Base-by-base conservation (phyloP, 1,140 invertebrate species). In the Drosophila chauvacae region DNA sequence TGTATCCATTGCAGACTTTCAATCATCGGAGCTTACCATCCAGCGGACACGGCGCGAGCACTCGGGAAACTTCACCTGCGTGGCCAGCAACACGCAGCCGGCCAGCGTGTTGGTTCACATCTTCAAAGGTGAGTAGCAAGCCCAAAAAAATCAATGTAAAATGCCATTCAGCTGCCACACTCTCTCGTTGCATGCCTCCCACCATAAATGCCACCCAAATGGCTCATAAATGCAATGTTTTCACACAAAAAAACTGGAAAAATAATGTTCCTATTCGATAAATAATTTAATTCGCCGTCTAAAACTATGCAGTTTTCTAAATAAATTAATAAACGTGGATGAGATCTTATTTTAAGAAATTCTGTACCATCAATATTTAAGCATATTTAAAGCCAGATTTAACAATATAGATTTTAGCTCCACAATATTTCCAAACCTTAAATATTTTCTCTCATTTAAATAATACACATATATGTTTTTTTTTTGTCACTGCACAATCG, bases 21-120 rank as follows among this genome's bases (percentile, higher is more conserved):
- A 94, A 81, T 94, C 94, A 59, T 94, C 94, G 63, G 94, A 94
- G 90, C 93, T 97, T 60, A 95, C 95, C 58, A 96, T 97, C 64
- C 94, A 94, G 37, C 94, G 93, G 70, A 95, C 96, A 18, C 94
- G 95, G 44, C 94, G 94, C 11, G 94, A 95, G 11, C 96, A 98
- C 81, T 96, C 96, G 11, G 97, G 97, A 10, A 97, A 97, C 93
- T 98, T 97, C 92, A 96, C 96, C 9, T 98, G 97, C 91, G 95
- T 96, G 51, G 96, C 97, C 5, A 97, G 96, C 90, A 97, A 97
- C 87, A 96, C 97, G 7, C 95, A 96, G 51, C 95, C 97, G 0
- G 96, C 96, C 60, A 96, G 96, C 76, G 96, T 97, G 68, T 95
- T 96, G 91, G 96, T 98, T 68, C 96, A 97, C 93, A 97, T 97